These are phyloP conservation scores for Aldrovandia affinis DNA, from an alignment of 2,797 vertebrate species.

Conservation along the genomic window DNA sequence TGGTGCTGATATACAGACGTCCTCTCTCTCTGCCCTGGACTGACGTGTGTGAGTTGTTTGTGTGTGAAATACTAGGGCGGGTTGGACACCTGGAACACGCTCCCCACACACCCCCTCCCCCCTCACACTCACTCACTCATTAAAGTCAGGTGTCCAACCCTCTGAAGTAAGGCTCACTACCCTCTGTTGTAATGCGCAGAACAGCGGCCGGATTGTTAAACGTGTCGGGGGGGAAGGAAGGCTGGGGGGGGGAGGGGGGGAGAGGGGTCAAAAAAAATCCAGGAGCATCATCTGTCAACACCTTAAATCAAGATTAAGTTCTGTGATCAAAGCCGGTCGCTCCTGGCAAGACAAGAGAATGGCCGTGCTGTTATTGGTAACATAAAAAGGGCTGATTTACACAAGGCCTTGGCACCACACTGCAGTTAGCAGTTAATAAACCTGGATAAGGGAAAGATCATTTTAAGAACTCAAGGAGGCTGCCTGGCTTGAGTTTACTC, in stretches of 20 bases:
- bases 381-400: slow-evolving; percentile 26
- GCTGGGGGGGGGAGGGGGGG: not conserved
- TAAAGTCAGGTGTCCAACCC: not conserved
- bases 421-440: slow-evolving; percentile 22
- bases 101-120: not conserved
- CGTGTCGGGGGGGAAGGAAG: not conserved
- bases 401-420: not conserved
- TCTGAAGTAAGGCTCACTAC: not conserved
- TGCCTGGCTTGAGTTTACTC: not conserved
- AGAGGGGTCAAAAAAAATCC: not conserved
- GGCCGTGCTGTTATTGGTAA: slow-evolving; percentile 8
- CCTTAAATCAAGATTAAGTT: slow-evolving; percentile 22
- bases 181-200: not conserved
- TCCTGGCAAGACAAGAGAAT: slow-evolving; percentile 17
- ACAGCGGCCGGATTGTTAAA: not conserved
- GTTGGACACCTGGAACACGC: not conserved
- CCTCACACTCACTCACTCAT: not conserved
- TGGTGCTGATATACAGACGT: not conserved
- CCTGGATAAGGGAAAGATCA: not conserved
- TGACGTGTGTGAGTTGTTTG: not conserved
- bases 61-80: not conserved
- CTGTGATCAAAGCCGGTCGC: slow-evolving; percentile 13
- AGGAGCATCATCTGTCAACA: slow-evolving; percentile 16
- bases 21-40: not conserved
- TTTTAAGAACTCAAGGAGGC: not conserved